These are phyloP conservation scores for Xyliphius kryptos DNA, from an alignment of 2,113 vertebrate species.

Conservation along the genomic window DNA sequence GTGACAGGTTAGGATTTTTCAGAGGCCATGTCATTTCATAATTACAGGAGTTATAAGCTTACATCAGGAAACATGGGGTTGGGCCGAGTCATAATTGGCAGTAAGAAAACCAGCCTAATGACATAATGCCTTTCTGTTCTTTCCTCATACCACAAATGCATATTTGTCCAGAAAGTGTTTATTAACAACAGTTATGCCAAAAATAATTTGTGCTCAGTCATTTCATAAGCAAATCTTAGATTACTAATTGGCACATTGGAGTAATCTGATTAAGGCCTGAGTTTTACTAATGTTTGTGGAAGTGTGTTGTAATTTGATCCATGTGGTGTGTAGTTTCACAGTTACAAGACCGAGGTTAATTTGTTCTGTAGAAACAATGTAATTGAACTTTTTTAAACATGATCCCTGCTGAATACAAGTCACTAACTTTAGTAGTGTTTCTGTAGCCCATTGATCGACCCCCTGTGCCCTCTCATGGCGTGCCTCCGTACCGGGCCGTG, in stretches of 20 bases:
- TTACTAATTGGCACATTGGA: no score
- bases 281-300: no score
- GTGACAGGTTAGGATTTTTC: neutral
- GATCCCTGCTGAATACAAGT: neutral
- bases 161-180: no score
- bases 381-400: conserved; percentile 23
- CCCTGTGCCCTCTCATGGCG: conserved; percentile 82
- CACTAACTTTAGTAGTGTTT: neutral
- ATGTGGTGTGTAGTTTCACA: no score
- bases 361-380: conserved; percentile 16
- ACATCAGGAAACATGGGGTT: neutral
- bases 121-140: neutral
- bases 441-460: conserved; percentile 73
- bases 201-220: no score
- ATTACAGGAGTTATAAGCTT: conserved; percentile 7
- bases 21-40: neutral
- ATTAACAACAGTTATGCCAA: no score
- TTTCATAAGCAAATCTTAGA: no score
- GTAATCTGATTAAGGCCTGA: no score
- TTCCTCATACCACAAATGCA: conserved; percentile 9
- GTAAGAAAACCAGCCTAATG: conserved; percentile 1
- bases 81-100: conserved; percentile 3
- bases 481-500: conserved; percentile 86
- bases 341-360: neutral
- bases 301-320: no score